Evolutionary conservation across 2,113 vertebrate species (phyloP).

Genomic region (Geococcyx californianus): DNA sequence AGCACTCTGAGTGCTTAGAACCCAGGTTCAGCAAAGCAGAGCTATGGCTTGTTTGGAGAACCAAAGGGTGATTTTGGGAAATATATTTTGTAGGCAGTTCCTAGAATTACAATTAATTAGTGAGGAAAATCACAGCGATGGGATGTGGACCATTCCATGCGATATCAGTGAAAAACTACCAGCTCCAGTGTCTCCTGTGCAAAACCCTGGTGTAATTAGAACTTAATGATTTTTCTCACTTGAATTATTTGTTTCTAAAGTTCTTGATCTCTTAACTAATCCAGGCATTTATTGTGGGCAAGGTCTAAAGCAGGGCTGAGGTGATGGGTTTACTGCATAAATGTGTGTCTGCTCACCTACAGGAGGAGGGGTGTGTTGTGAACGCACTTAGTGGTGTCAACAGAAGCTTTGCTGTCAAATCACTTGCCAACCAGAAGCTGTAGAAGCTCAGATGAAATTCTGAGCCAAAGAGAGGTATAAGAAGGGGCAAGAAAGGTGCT

Average conservation of each 20-base stretch:
- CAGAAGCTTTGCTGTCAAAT: neutral
- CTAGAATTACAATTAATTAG: neutral
- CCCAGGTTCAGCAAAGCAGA: neutral
- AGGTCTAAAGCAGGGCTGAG: neutral
- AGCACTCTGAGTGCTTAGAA: neutral
- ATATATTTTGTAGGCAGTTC: neutral
- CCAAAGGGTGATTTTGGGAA: neutral
- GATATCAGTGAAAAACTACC: neutral
- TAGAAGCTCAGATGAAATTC: neutral
- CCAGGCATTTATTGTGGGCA: neutral
- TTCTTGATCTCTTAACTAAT: neutral
- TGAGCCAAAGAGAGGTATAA: neutral
- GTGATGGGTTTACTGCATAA: neutral
- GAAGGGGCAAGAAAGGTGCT: neutral
- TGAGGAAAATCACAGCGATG: neutral
- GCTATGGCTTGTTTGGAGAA: neutral
- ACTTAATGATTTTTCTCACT: neutral
- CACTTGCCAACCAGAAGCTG: neutral
- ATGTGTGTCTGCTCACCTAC: neutral
- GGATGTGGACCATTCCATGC: neutral
- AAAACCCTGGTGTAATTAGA: neutral
- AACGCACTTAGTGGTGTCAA: neutral
- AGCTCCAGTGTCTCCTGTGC: neutral
- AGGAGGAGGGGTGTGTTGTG: neutral
- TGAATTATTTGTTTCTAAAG: neutral